Conservation (phyloP, 2,888 invertebrate genomes). For the Alviniconcha strummeri region DNA sequence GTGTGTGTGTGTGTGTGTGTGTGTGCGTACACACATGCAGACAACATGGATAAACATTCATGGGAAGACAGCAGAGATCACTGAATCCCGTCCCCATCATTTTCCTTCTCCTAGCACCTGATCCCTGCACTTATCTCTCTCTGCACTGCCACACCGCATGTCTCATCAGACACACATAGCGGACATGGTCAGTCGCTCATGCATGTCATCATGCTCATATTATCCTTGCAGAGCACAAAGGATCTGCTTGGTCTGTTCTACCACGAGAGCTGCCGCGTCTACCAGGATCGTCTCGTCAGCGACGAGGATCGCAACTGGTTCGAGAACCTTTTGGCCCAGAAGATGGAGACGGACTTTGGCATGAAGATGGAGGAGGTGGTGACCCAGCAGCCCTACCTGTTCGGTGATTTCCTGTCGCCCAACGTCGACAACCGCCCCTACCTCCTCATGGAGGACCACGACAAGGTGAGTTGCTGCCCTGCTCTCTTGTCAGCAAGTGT, state of each 20-base stretch:
- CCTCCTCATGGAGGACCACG: slow-evolving; percentile 79
- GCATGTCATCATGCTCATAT: no score
- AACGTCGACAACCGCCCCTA: slow-evolving; percentile 77
- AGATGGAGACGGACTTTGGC: slow-evolving; percentile 78
- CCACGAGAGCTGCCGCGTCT: slow-evolving; percentile 73
- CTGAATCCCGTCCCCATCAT: no score
- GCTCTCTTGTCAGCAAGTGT: no score
- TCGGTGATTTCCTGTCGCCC: slow-evolving; percentile 79
- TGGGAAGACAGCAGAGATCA: no score
- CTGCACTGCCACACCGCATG: no score
- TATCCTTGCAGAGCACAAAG: slow-evolving; percentile 51
- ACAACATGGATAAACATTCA: no score
- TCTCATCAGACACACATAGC: no score
- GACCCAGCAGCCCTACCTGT: slow-evolving; percentile 78
- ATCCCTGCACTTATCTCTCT: no score
- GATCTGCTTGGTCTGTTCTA: slow-evolving; percentile 72
- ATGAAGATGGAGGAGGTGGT: slow-evolving; percentile 76
- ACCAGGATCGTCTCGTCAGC: slow-evolving; percentile 74
- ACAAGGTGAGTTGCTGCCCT: slow-evolving; percentile 75
- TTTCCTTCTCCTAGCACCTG: no score
- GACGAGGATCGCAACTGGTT: slow-evolving; percentile 73
- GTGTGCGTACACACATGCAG: background rate
- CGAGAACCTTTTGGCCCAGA: slow-evolving; percentile 68
- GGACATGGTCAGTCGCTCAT: no score
- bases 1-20: background rate